phyloP scores from a whole-genome alignment of 1,140 invertebrate species.

The Drosophila repletoides region DNA sequence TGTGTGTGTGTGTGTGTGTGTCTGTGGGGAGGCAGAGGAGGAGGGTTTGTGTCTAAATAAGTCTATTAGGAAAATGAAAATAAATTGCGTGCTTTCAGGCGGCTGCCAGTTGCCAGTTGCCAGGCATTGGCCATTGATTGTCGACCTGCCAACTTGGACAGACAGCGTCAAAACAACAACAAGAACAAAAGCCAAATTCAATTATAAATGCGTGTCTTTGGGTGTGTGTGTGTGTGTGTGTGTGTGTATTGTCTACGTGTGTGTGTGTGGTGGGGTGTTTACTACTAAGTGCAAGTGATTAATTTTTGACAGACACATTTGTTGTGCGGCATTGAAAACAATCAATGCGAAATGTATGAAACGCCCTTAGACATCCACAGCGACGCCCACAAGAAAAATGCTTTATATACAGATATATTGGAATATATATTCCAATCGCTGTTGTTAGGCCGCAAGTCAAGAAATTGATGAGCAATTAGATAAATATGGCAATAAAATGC shows the following conservation, averaged over 20 bases:
- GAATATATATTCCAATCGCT: background rate
- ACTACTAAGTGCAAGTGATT: slow-evolving; percentile 79
- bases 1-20: background rate
- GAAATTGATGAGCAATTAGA: slow-evolving; percentile 43
- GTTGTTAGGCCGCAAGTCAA: slow-evolving; percentile 33
- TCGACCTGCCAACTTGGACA: slow-evolving; percentile 69
- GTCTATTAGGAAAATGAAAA: slow-evolving; percentile 81
- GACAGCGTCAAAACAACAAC: slow-evolving; percentile 56
- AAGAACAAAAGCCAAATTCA: slow-evolving; percentile 72
- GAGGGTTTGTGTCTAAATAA: slow-evolving; percentile 61
- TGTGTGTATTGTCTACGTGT: slow-evolving; percentile 18
- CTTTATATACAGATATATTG: slow-evolving; percentile 6
- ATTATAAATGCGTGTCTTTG: slow-evolving; percentile 70
- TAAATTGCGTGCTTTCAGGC: slow-evolving; percentile 77
- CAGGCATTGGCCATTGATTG: slow-evolving; percentile 56
- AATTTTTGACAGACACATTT: slow-evolving; percentile 77
- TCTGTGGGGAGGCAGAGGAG: background rate
- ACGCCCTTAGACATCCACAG: slow-evolving; percentile 26
- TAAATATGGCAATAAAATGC: slow-evolving; percentile 43
- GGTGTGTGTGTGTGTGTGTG: slow-evolving; percentile 18
- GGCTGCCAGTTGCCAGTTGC: slow-evolving; percentile 57
- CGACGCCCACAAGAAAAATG: slow-evolving; percentile 30
- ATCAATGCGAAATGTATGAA: slow-evolving; percentile 73
- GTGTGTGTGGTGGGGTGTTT: slow-evolving; percentile 28
- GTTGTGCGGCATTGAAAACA: slow-evolving; percentile 76